A percentile compares a stretch with the other conserved stretches of the same genome.
These are phyloP conservation scores for Poeciliopsis paucimaculata DNA, from an alignment of 2,797 vertebrate species.

Conservation along the genomic window DNA sequence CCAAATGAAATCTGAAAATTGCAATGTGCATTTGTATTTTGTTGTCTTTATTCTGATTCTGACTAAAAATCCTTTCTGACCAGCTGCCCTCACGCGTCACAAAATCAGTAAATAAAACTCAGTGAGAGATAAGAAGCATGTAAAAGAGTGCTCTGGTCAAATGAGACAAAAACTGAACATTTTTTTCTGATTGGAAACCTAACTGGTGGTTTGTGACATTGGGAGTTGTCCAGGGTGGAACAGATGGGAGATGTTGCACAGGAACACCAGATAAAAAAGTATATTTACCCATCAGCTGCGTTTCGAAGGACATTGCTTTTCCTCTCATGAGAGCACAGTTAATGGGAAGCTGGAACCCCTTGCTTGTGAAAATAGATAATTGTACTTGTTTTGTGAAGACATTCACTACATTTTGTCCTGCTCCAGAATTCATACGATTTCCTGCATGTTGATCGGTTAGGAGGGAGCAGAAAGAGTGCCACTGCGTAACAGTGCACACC, in stretches of 20 bases:
- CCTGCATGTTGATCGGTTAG: not conserved
- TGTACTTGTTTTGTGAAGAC: not conserved
- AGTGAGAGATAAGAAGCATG: not conserved
- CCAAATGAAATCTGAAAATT: not conserved
- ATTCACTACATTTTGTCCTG: not conserved
- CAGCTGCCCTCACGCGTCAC: not conserved
- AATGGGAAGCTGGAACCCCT: not conserved
- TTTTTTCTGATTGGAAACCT: not conserved
- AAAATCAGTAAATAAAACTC: not conserved
- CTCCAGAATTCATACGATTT: not conserved
- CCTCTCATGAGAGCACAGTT: not conserved
- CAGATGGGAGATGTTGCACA: not conserved
- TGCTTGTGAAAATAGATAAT: not conserved
- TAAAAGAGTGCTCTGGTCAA: not conserved
- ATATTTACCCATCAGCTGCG: not conserved
- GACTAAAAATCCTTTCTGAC: not conserved
- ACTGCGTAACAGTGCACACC: not conserved
- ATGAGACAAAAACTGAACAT: not conserved
- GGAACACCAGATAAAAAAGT: not conserved
- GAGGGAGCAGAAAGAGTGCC: not conserved
- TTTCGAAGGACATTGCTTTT: not conserved
- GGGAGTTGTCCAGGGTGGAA: not conserved
- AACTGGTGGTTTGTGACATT: not conserved
- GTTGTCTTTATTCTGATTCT: not conserved
- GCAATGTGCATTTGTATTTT: not conserved